Evolutionary conservation across 53 echinoderm and acorn worm species (phyloP), one percentile per base, ranked within the genome.

Genomic region (Pentamera pediparva): DNA sequence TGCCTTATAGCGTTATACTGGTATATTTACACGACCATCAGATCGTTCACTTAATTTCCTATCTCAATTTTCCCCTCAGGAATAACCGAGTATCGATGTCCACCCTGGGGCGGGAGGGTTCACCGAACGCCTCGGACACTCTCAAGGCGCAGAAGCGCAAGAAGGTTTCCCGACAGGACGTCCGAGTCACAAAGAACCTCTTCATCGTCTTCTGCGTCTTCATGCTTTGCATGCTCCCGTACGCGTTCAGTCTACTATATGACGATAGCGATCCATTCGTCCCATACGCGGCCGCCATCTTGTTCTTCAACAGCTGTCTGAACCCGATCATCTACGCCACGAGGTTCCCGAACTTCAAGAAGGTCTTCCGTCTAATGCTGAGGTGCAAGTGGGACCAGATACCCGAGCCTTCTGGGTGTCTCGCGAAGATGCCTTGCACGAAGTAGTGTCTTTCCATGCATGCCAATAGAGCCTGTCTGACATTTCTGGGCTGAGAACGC

Each of bases 271-370:
- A 80, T 28, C 84, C 92, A 22, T 70, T 70, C 43, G 59, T 85
- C 4, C 88, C 88, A 0, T 92, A 85, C 51, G 82, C 85, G 1
- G 81, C 85, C 19, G 75, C 85, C 12, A 41, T 92, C 25, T 56
- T 92, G 11, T 69, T 88, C 5, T 76, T 83, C 40, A 92, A 92
- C 61, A 61, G 84, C 32, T 78, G 82, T n/a, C 55, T 92, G 24
- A 92, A 92, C 59, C 92, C 92, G 3, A 4, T 92, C 15, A 92
- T 91, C 28, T 90, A 90, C 69, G 91, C 87, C 22, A 84, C 69
- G 21, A 89, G 84, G 35, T 84, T 80, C 59, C 85, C 81, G 32
- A 73, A 85, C 48, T 89, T 85, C 45, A 89, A 89, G 55, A 60
- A 38, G 21, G 81, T 89, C 13, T 74, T 89, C 65, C 69, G 28